Evolutionary conservation across 2,113 vertebrate species (phyloP), one percentile per base, ranked within the genome.

Genomic region (Tachysurus fulvidraco): DNA sequence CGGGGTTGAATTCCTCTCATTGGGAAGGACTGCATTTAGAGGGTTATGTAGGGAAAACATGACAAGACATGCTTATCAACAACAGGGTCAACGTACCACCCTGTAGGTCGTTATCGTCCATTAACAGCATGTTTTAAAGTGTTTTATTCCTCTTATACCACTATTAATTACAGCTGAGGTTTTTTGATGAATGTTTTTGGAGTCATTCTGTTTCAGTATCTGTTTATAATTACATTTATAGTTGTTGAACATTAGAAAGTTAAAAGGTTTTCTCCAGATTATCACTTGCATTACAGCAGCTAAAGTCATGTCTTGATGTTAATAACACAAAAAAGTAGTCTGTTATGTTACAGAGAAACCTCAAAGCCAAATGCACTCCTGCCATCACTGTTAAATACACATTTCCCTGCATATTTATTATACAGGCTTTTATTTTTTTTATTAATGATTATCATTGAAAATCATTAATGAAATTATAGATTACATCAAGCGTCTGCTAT

Each of bases 1-100:
- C 64, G 23, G 55, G 78, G 55, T 69, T 69, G 46, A 67, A 83
- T 54, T 67, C 60, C 46, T 69, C 81, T 67, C 41, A 74, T 46
- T 62, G 65, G 36, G 54, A 74, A 76, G 73, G 46, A 25, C 14
- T 23, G 17, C 54, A 11, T 36, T 59, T 17, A 13, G 54, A 12
- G 28, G 55, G 30, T 41, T 80, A 41, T 60, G 30, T 41, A 13
- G 19, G 21, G 21, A 60, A 41, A 81, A 30, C 54, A 12, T 36
- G 54, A 81, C 23, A 30, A 55, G 78, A 44, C 21, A 2, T 60
- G 17, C 55, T 60, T 60, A 41, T 60, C 30, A 79, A 30, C n/a
- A 78, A 9, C 8, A 19, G 6, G 16, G n/a, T 78, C n/a, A 77
- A 52, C 2, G 50, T 77, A 54, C 16, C 13, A 57, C 54, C 54